phyloP scores from a whole-genome alignment of 2,113 vertebrate species.

The Cryptoleucopteryx plumbea region DNA sequence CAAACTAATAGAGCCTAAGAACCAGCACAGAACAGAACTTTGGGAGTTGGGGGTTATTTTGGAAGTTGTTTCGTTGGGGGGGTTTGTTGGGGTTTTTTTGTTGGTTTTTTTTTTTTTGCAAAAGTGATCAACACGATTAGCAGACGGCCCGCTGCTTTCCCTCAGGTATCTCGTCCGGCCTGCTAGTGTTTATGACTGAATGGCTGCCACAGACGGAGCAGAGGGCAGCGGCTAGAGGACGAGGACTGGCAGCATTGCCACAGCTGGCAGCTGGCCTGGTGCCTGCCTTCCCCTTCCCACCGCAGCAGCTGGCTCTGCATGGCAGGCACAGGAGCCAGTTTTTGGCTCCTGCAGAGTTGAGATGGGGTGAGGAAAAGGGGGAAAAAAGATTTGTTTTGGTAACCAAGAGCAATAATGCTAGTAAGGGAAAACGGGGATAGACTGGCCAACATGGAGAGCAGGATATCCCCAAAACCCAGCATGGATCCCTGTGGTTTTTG shows the following conservation, averaged over 20 bases:
- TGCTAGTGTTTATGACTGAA: neutral
- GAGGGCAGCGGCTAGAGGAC: neutral
- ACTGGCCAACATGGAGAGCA: neutral
- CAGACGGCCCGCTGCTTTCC: neutral
- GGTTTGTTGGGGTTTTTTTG: too few relatives aligned
- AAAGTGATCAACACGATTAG: neutral
- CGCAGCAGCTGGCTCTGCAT: neutral
- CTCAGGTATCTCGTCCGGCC: neutral
- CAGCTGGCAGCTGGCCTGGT: neutral
- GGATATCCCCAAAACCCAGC: neutral
- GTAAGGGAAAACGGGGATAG: neutral
- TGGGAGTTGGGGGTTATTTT: neutral
- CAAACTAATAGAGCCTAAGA: neutral
- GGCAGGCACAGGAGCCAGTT: neutral
- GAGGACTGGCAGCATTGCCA: accelerated
- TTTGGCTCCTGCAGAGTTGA: neutral
- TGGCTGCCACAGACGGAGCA: accelerated
- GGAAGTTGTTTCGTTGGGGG: neutral
- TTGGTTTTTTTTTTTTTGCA: neutral
- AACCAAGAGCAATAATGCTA: neutral
- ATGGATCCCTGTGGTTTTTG: neutral
- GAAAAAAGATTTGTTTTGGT: neutral
- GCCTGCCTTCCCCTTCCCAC: neutral
- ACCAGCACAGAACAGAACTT: neutral
- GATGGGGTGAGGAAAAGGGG: neutral